Evolutionary conservation across 2,888 invertebrate species (phyloP).

Genomic region (Drosophila neonasuta): DNA sequence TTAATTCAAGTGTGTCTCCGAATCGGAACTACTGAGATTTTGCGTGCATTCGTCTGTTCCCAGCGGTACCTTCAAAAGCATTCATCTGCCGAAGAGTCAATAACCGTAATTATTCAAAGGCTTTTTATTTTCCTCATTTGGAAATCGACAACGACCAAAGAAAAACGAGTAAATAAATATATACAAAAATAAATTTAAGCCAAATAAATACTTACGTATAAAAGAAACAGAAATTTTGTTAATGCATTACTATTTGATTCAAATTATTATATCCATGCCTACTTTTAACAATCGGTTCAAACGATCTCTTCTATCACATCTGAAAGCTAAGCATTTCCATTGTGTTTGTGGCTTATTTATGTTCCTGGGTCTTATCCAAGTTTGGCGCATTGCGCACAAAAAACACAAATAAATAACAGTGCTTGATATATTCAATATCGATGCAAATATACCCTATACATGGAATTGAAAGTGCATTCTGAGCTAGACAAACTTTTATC

Average conservation of each 20-base stretch:
- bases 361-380: constrained; percentile 21
- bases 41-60: constrained; percentile 66
- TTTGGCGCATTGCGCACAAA: constrained; percentile 49
- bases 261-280: constrained; percentile 37
- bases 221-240: constrained; percentile 61
- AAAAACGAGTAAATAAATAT: not conserved
- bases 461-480: not conserved
- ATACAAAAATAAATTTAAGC: not conserved
- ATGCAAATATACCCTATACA: constrained; percentile 3
- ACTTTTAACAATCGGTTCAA: constrained; percentile 19
- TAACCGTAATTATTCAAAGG: constrained; percentile 1
- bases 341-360: constrained; percentile 36
- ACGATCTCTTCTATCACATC: not conserved
- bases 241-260: constrained; percentile 47
- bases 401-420: not conserved
- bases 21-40: constrained; percentile 62
- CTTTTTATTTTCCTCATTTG: not conserved
- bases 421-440: not conserved
- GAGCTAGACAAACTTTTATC: constrained; percentile 12
- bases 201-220: constrained; percentile 53
- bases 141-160: not conserved
- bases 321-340: not conserved
- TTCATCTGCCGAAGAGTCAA: constrained; percentile 39
- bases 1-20: constrained; percentile 51
- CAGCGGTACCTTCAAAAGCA: constrained; percentile 65